A percentile compares a stretch with the other conserved stretches of the same genome.
Conservation (phyloP, 2,797 vertebrate species). For the Tamandua tetradactyla region DNA sequence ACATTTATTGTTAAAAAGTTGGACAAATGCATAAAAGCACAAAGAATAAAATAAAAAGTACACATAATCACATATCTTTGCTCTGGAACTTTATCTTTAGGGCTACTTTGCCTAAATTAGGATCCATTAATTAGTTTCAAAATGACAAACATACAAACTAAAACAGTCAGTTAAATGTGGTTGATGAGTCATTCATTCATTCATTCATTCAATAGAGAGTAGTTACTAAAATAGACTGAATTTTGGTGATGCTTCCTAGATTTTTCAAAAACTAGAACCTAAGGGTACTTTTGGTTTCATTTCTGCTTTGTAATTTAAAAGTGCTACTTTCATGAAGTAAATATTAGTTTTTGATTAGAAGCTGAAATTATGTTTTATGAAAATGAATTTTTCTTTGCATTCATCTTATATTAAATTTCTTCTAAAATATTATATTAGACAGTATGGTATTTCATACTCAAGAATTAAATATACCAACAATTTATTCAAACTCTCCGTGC, state of each 20-base stretch:
- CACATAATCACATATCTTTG: not conserved
- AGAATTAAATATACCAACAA: slow-evolving; percentile 47
- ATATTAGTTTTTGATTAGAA: slow-evolving; percentile 56
- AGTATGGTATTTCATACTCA: slow-evolving; percentile 66
- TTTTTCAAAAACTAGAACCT: slow-evolving; percentile 47
- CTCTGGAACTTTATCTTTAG: slow-evolving; percentile 38
- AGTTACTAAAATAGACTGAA: slow-evolving; percentile 51
- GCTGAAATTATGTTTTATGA: slow-evolving; percentile 57
- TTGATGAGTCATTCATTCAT: not conserved
- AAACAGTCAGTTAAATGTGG: slow-evolving; percentile 20
- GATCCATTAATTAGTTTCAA: slow-evolving; percentile 26
- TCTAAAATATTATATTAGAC: slow-evolving; percentile 63
- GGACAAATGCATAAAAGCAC: slow-evolving; percentile 11
- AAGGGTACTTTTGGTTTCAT: not conserved
- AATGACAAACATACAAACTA: slow-evolving; percentile 20
- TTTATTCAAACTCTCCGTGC: slow-evolving; percentile 59
- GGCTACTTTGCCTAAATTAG: slow-evolving; percentile 22
- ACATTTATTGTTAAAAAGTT: slow-evolving; percentile 49
- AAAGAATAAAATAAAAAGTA: slow-evolving; percentile 59
- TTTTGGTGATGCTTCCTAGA: slow-evolving; percentile 23
- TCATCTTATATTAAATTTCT: slow-evolving; percentile 72
- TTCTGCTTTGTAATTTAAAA: slow-evolving; percentile 35
- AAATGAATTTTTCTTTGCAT: not conserved
- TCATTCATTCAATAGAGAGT: slow-evolving; percentile 36
- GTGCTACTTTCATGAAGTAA: slow-evolving; percentile 48